phyloP scores from a whole-genome alignment of 2,888 invertebrate genomes.

The Bembecia ichneumoniformis region DNA sequence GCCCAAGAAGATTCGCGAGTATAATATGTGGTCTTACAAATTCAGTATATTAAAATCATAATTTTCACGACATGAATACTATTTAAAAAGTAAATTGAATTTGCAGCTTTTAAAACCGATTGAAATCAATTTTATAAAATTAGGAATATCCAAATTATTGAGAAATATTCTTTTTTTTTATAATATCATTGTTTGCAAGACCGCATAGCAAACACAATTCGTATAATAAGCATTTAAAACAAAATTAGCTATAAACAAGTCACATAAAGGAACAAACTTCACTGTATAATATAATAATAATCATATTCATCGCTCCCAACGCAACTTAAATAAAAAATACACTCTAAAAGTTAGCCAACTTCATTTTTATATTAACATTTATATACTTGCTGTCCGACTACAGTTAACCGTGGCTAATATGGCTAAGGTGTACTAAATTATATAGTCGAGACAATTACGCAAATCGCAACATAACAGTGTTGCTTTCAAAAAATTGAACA shows the following conservation, averaged over 20 bases:
- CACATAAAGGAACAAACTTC: conserved; percentile 31
- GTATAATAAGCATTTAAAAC: conserved; percentile 50
- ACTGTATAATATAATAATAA: background rate
- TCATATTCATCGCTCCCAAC: background rate
- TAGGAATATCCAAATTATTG: no score
- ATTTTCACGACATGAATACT: no score
- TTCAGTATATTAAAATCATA: no score
- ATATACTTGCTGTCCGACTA: conserved; percentile 4
- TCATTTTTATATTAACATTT: conserved; percentile 57
- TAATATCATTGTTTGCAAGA: conserved; percentile 28
- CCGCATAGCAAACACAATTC: conserved; percentile 47
- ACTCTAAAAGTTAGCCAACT: conserved; percentile 38
- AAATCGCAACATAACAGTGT: no score
- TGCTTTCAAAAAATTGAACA: no score
- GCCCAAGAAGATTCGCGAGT: no score
- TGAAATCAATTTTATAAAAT: no score
- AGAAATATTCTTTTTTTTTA: no score
- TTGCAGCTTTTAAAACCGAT: no score
- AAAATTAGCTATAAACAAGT: conserved; percentile 46
- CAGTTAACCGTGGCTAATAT: background rate
- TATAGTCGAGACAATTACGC: background rate
- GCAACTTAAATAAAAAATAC: background rate
- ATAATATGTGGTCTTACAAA: no score
- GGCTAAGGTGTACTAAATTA: background rate
- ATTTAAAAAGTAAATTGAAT: no score